phyloP scores from a whole-genome alignment of 2,113 vertebrate genomes.

The Paralichthys olivaceus region DNA sequence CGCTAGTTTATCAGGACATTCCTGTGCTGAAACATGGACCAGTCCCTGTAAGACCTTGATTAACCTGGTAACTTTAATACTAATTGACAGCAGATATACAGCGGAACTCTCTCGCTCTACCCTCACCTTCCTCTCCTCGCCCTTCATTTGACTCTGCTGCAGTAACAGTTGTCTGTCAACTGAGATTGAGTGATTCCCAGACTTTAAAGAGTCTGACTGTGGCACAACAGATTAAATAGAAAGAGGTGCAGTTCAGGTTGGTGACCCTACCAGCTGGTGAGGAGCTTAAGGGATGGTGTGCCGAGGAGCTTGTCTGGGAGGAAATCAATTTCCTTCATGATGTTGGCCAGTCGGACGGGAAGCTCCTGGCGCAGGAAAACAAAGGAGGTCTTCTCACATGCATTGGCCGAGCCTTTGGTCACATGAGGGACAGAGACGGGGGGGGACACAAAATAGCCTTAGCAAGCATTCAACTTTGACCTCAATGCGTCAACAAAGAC shows the following conservation, averaged over 20 bases:
- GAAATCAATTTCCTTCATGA: conserved; percentile 96
- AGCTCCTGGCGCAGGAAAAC: conserved; percentile 95
- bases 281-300: conserved; percentile 92
- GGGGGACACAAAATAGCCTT: background rate
- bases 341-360: conserved; percentile 96
- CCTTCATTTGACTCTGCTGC: background rate
- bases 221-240: background rate
- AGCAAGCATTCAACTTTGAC: conserved; percentile 33
- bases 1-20: background rate
- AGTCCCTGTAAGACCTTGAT: background rate
- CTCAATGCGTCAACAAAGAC: background rate
- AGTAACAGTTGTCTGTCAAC: background rate
- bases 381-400: conserved; percentile 97
- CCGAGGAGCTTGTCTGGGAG: conserved; percentile 90
- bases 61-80: background rate
- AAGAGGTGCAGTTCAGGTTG: background rate
- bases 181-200: background rate
- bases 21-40: background rate
- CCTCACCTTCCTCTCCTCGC: background rate
- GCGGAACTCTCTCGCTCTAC: background rate
- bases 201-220: background rate
- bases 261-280: conserved; percentile 90
- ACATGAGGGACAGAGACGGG: conserved; percentile 40
- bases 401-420: conserved; percentile 90
- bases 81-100: background rate